phyloP scores from a whole-genome alignment of 1,140 invertebrate genomes.

The Caerostris darwini region DNA sequence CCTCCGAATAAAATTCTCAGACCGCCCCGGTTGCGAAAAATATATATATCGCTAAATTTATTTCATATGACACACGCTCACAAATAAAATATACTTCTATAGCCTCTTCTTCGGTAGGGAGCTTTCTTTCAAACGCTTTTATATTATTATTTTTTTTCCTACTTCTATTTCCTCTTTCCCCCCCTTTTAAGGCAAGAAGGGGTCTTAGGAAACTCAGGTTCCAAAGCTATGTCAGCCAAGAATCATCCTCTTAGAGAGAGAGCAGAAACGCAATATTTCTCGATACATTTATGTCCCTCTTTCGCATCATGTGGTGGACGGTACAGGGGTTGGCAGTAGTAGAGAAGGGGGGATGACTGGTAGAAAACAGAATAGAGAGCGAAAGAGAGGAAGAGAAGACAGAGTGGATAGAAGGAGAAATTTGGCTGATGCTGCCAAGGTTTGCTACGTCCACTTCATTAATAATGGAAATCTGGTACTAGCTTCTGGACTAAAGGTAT shows the following conservation, averaged over 20 bases:
- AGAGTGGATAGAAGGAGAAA: conserved; percentile 40
- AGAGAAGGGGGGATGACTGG: background rate
- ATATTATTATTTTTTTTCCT: too few relatives aligned
- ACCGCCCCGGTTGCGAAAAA: background rate
- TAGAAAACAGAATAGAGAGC: background rate
- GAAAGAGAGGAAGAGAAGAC: background rate
- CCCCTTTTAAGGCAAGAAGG: background rate
- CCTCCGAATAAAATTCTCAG: background rate
- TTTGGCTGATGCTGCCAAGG: conserved; percentile 49
- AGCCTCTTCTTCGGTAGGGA: background rate
- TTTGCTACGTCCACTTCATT: conserved; percentile 63
- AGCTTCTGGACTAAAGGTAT: conserved; percentile 39
- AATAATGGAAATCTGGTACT: conserved; percentile 60
- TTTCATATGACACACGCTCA: conserved; percentile 20
- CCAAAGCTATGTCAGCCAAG: background rate
- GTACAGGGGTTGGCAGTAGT: too few relatives aligned
- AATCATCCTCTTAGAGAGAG: conserved; percentile 21
- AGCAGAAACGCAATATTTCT: conserved; percentile 60
- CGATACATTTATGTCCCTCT: conserved; percentile 57
- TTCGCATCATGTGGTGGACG: background rate
- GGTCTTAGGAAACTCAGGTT: background rate
- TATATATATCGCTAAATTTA: conserved; percentile 49
- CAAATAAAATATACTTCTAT: conserved; percentile 25
- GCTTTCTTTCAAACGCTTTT: background rate
- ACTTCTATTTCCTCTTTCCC: background rate